Evolutionary conservation across 2,888 invertebrate genomes (phyloP), one percentile per base, ranked within the genome.

Genomic region (Troides aeacus): DNA sequence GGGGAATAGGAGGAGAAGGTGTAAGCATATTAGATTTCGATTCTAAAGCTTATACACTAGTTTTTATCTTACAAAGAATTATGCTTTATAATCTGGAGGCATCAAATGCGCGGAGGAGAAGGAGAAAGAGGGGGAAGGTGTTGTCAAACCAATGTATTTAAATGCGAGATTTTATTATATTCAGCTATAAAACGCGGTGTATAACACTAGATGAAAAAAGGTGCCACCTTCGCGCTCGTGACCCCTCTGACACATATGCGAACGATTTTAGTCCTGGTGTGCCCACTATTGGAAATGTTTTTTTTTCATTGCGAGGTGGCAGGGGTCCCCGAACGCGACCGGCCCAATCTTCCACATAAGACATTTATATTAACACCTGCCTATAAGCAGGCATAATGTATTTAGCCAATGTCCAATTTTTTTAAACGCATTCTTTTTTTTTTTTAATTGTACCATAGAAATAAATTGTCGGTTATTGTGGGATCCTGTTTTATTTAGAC

Each of bases 401-500:
- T 69, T 56, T 65, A 62, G 65, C 62, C 23, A 58, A 62, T 69
- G 57, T 62, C 36, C 17, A 46, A 30, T 57, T 58, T 62, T 50
- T 65, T 18, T 39, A 61, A 69, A 69, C 42, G 58, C 50, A 46
- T 62, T 68, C 56, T 68, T 62, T 58, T 64, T 63, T 58, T 64
- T 63, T 68, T 67, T 58, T 63, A 59, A 56, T 24, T 69, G 69
- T 69, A 69, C 30, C 46, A 69, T 69, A 65, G 57, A 64, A 69
- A 65, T 69, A 69, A 69, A 69, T 69, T 65, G 61, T 69, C 65
- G 62, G 69, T 69, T 62, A 69, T 36, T 58, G 62, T n/a, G 60
- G 50, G 39, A 7, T 18, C 17, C 4, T 62, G 61, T 69, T 69
- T 64, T 61, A 64, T 62, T 62, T 64, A 5, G 12, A 10, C 6